Base-by-base conservation (phyloP, 2,113 vertebrate species). In the Myocastor coypus region DNA sequence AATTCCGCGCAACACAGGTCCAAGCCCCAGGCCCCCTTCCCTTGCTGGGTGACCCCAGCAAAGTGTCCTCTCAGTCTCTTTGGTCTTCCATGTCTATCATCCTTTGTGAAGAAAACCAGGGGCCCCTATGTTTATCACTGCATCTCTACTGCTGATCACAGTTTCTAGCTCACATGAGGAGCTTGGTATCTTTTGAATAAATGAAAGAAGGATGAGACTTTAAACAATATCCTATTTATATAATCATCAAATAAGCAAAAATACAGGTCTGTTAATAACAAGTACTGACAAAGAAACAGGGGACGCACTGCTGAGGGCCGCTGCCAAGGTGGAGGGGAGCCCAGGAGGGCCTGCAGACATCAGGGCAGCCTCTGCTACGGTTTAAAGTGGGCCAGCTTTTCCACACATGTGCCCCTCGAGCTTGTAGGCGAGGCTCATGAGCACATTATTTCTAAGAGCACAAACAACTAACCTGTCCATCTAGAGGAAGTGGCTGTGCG, bases 311-410 rank as follows among this genome's bases (percentile, higher is more conserved):
- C 32, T 40, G 10, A 61, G 26, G 1, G 82, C 42, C 16, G 52
- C 85, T 24, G 46, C 75, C 37, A 55, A 28, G 32, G n/a, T 2
- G 13, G 7, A 10, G 5, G 8, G 0, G 2, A 5, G 37, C 37
- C 4, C 13, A 14, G 37, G 16, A 8, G 3, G 0, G 28, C 3
- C 6, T 42, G 37, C 19, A 6, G 81, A 52, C 0, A 2, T 37
- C 2, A 2, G 46, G 57, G 34, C 2, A 0, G 46, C 0, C 1
- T 26, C 87, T 24, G 2, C 4, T 2, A 16, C n/a, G n/a, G n/a
- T n/a, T n/a, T n/a, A n/a, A 66, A 75, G 28, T 7, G 9, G 4
- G 1, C 40, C n/a, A 40, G 24, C 24, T 12, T 69, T 59, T 66
- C 77, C 32, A 16, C 73, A 26, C n/a, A 12, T 17, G 22, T 37